phyloP scores from a whole-genome alignment of 2,888 invertebrate genomes.

The Octonoba sinensis region DNA sequence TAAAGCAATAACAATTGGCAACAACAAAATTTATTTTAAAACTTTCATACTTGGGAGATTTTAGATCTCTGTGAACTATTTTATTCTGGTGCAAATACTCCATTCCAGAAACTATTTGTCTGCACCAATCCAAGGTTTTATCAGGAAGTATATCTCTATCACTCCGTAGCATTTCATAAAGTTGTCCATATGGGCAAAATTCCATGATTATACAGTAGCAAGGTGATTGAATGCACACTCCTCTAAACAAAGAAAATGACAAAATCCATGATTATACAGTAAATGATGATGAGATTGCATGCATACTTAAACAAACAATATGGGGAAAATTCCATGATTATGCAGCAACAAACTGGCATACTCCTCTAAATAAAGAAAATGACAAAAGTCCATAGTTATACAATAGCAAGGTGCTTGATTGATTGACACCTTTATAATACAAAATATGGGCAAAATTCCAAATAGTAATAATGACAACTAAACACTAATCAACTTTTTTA shows the following conservation, averaged over 20 bases:
- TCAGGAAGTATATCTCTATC: conserved; percentile 87
- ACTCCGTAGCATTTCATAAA: conserved; percentile 89
- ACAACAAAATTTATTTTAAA: no score
- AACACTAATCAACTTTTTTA: no score
- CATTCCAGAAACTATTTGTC: conserved; percentile 97
- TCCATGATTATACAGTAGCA: conserved; percentile 98
- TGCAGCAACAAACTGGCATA: conserved; percentile 83
- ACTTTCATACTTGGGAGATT: conserved; percentile 93
- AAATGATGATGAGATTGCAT: background rate
- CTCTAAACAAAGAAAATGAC: conserved; percentile 76
- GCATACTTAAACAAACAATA: conserved; percentile 73
- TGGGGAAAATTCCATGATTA: conserved; percentile 98
- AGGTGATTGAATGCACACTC: conserved; percentile 92
- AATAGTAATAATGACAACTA: no score
- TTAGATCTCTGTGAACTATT: conserved; percentile 98
- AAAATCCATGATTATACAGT: no score
- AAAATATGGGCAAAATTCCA: no score
- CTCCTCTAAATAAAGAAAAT: background rate
- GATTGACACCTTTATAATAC: no score
- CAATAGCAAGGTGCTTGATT: no score
- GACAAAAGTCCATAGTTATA: background rate
- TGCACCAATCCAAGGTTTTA: conserved; percentile 91
- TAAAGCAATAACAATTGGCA: no score
- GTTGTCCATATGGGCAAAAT: conserved; percentile 93
- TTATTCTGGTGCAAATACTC: conserved; percentile 94